phyloP scores from a whole-genome alignment of 2,888 invertebrate genomes.

The Conomelus anceps region DNA sequence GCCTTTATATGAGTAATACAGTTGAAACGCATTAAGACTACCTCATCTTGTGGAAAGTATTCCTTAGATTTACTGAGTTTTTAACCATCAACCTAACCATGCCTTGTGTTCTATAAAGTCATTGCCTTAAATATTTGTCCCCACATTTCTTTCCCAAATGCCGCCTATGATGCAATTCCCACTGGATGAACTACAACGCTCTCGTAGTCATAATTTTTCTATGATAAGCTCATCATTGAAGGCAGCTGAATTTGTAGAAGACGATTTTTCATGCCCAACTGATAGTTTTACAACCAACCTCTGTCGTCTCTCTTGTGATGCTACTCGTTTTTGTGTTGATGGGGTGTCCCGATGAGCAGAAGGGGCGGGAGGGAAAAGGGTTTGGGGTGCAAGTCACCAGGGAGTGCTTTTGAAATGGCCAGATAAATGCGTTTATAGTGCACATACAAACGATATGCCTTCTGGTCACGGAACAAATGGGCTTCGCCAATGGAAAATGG shows the following conservation, averaged over 20 bases:
- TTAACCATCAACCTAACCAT: too few relatives aligned
- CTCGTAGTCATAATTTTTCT: background rate
- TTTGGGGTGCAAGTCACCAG: background rate
- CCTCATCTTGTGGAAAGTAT: too few relatives aligned
- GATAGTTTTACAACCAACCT: background rate
- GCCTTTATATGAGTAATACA: too few relatives aligned
- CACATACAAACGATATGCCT: background rate
- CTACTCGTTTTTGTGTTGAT: background rate
- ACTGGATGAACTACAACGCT: background rate
- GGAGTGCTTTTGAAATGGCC: background rate
- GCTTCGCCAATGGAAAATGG: background rate
- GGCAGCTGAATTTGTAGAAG: background rate
- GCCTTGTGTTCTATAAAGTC: too few relatives aligned
- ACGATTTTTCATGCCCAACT: background rate
- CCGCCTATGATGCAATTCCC: background rate
- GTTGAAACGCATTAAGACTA: too few relatives aligned
- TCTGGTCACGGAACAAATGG: conserved; percentile 5
- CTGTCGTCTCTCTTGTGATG: background rate
- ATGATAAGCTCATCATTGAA: background rate
- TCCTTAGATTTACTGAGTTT: too few relatives aligned
- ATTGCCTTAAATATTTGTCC: too few relatives aligned
- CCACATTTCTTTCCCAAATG: too few relatives aligned
- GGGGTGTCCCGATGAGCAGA: background rate
- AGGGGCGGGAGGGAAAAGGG: background rate
- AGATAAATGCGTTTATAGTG: background rate